Base-by-base conservation (phyloP, 2,888 invertebrate species). In the Cosmopolites sordidus region DNA sequence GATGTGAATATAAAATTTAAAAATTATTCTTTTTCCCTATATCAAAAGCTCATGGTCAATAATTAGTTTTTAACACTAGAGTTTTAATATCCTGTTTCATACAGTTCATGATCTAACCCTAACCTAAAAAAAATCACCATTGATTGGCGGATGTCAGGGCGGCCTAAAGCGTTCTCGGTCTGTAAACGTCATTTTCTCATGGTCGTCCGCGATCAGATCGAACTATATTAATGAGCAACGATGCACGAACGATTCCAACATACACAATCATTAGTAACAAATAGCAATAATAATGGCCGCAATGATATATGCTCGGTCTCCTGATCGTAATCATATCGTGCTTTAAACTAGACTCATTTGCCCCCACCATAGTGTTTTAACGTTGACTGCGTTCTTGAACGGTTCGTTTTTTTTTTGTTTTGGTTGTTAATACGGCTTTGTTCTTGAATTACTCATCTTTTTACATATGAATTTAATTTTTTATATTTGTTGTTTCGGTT, bases 251-350 rank as follows among this genome's bases (percentile, higher is more conserved):
- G 71, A 73, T 70, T 69, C 73, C 70, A 69, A 70, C 73, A 73
- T 72, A 73, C 72, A 73, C 72, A 73, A 72, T 73, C 74, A 74
- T 74, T 74, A 73, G 73, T 74, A 73, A 73, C 72, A 73, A 73
- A 73, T 73, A 73, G 73, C 73, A 73, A 73, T 72, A 73, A 73
- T 73, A 73, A 73, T 72, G 70, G 70, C 66, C 63, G 64, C 70
- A 73, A 73, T 73, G 73, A 74, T 74, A 73, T 74, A 74, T 74
- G 73, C 69, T 71, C 71, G 66, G 60, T 60, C 62, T 64, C 62
- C 60, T 22, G 73, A 72, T 73, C 67, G 64, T 72, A 71, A 72
- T 72, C 72, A 64, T 66, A 69, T 68, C 69, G 66, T 66, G 65
- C 63, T 46, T 58, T 49, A 58, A 53, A 56, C 56, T 56, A 52